Evolutionary conservation across 2,888 invertebrate genomes (phyloP), one percentile per base, ranked within the genome.

Genomic region (Litoditis marina): DNA sequence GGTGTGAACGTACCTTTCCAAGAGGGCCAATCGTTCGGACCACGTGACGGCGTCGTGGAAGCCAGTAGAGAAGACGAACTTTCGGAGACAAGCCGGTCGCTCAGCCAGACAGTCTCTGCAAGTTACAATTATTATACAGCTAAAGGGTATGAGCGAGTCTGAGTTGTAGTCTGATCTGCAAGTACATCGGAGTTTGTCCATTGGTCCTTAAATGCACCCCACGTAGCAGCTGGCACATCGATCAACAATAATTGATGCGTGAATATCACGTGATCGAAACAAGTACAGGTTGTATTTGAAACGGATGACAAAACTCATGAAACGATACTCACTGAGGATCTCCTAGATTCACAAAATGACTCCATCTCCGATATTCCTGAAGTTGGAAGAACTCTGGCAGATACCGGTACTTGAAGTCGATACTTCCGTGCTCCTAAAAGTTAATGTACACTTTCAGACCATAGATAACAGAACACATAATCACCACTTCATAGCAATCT

Each of bases 21-120:
- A 30, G 13, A 52, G 54, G 31, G 30, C 42, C 42, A 49, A 36
- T n/a, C 73, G 58, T 16, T 71, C 71, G 2, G 69, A 68, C 80
- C 81, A 81, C 4, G 77, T 66, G 28, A 80, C 74, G 16, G 82
- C 82, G 53, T 82, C 74, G 42, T 77, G 74, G 72, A 82, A 82
- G 36, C 82, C 82, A 13, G 82, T 82, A 11, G 78, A 74, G 66
- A 82, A 80, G 58, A 82, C 78, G 65, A 82, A 82, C 51, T 79
- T 82, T 50, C 73, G 71, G 13, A 82, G 68, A 65, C 82, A 82
- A 0, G 71, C 54, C 2, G 80, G 78, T 28, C 74, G 71, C 36
- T 82, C 82, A 3, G 71, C 65, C 2, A 71, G 61, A 42, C 82
- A 82, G 53, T 81, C 81, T 53, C 81, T 81, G 68, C 27, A 78